Conservation (phyloP, 2,113 vertebrate genomes). For the Eclectus roratus region DNA sequence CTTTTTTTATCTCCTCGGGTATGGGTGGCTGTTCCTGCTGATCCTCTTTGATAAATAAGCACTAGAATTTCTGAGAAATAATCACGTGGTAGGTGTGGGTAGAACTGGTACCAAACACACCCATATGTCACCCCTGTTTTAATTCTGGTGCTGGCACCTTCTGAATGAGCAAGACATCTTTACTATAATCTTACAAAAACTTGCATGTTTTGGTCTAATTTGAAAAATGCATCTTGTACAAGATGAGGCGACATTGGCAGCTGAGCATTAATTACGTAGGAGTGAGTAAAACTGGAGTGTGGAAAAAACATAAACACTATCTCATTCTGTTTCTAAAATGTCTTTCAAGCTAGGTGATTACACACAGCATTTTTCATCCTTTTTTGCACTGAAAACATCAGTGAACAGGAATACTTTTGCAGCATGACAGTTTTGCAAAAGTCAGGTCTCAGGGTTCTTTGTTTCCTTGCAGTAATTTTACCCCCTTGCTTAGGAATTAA, state of each 20-base stretch:
- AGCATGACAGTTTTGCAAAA: not conserved
- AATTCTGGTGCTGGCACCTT: not conserved
- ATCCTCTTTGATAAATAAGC: not conserved
- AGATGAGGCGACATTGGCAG: not conserved
- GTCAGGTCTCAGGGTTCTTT: not conserved
- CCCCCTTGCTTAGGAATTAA: not conserved
- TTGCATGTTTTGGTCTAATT: not conserved
- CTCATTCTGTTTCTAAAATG: not conserved
- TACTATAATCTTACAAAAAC: not conserved
- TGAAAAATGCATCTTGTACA: not conserved
- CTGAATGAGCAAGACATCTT: not conserved
- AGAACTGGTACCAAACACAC: not conserved
- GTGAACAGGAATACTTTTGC: not conserved
- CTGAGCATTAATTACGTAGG: not conserved
- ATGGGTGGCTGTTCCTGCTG: not conserved
- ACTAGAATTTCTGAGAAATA: not conserved
- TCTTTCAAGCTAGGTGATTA: not conserved
- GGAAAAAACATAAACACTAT: not conserved
- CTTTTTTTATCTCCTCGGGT: not conserved
- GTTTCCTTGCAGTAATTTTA: not conserved
- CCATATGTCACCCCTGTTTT: fast-evolving
- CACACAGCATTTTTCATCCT: not conserved
- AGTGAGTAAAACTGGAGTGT: not conserved
- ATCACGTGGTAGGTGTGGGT: not conserved
- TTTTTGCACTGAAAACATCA: not conserved